Base-by-base conservation (phyloP, 2,113 vertebrate genomes). In the Trogon surrucura region DNA sequence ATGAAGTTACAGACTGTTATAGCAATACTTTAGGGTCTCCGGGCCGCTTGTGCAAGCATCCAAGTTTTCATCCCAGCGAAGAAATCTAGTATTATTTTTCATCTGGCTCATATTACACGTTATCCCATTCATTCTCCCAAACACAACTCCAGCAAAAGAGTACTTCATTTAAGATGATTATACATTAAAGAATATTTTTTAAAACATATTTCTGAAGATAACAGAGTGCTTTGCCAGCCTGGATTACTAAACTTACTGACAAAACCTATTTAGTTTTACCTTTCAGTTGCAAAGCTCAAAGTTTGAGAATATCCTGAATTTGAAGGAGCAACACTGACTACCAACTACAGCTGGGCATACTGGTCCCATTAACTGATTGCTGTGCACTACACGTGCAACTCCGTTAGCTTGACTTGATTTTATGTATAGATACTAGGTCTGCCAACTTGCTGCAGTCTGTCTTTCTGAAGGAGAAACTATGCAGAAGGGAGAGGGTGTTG, bases 201-300 rank as follows among this genome's bases (percentile, higher is more conserved):
- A 60, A 85, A 36, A 53, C 11, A n/a, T 19, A 23, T 85, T 80
- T 86, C 86, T 92, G 85, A 86, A 84, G 36, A 71, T 58, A 93
- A 73, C n/a, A 84, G 50, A 60, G 23, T 30, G 65, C 73, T 88
- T 27, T 78, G 54, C 48, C 65, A 45, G 78, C 13, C 44, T 71
- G 38, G 85, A 95, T 95, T 85, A 81, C 57, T 95, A 91, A 95
- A 57, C 54, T 80, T 80, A 80, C 70, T 74, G 62, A 95, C 91
- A 97, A 97, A 70, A 56, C 16, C 38, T 78, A 87, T 81, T 91
- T 88, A 18, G 84, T 87, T 87, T 92, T 85, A 84, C 48, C 41
- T 91, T 78, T 80, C 50, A 72, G 30, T 62, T 92, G 56, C 27
- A 41, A 41, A 48, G 32, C 25, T 22, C 57, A 30, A 65, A 29